These are phyloP conservation scores for Amazonetta brasiliensis DNA, from an alignment of 2,797 vertebrate species.

Conservation along the genomic window DNA sequence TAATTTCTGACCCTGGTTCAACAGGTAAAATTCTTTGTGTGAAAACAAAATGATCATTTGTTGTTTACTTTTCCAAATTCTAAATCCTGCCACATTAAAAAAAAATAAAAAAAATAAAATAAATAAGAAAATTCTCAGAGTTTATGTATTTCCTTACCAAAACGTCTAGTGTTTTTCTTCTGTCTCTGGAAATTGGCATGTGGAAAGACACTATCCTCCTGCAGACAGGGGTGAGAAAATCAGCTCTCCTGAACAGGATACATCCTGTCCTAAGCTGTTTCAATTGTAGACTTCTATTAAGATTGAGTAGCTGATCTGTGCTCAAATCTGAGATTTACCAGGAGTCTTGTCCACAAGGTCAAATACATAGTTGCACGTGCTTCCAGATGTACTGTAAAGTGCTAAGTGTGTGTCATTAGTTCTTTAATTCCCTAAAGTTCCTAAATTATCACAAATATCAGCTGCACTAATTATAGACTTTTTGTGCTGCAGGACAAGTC, in stretches of 20 bases:
- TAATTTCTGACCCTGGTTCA: not conserved
- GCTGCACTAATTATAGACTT: not conserved
- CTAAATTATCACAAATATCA: not conserved
- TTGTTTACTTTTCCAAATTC: not conserved
- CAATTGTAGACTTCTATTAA: not conserved
- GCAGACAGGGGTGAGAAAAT: not conserved
- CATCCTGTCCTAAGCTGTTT: not conserved
- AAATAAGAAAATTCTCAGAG: not conserved
- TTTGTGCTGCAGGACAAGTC: not conserved
- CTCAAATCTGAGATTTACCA: not conserved
- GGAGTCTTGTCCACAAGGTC: not conserved
- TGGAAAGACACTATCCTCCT: not conserved
- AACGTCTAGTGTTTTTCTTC: not conserved
- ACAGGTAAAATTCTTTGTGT: accelerated
- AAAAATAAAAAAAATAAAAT: too few relatives aligned
- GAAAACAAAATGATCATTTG: not conserved
- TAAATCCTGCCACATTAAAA: not conserved
- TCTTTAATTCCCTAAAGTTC: not conserved
- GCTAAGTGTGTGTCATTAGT: not conserved
- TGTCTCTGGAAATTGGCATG: not conserved
- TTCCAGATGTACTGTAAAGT: not conserved
- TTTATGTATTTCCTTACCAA: not conserved
- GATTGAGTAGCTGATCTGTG: not conserved
- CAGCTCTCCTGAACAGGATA: not conserved
- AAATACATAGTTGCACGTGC: not conserved